Conservation (phyloP, 2,888 invertebrate species). For the Acrobasis repandana region DNA sequence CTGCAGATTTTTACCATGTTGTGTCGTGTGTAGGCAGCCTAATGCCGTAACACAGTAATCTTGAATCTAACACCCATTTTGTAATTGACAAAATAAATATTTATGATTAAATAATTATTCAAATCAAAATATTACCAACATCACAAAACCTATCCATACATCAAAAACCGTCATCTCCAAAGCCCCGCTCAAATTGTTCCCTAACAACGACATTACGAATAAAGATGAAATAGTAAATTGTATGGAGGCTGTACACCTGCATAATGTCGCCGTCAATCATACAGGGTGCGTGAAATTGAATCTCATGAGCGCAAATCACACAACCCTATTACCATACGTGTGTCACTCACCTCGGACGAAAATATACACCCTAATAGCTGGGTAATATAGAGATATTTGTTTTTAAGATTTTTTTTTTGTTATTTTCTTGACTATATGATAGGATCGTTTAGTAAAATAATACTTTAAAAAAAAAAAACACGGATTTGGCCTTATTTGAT, state of each 20-base stretch:
- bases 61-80: too few species aligned
- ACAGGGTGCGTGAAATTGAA: conserved; percentile 74
- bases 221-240: conserved; percentile 68
- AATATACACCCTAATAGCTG: conserved; percentile 21
- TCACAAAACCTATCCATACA: neutral
- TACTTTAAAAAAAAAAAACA: too few species aligned
- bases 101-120: too few species aligned
- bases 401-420: neutral
- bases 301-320: conserved; percentile 78
- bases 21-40: too few species aligned
- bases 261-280: conserved; percentile 76
- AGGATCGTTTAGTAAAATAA: neutral
- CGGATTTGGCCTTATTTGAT: too few species aligned
- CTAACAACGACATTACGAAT: conserved; percentile 48
- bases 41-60: too few species aligned
- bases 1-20: too few species aligned
- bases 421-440: neutral
- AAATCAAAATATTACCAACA: neutral
- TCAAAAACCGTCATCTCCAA: conserved; percentile 1
- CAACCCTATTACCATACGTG: conserved; percentile 60
- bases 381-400: conserved; percentile 1
- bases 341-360: conserved; percentile 25
- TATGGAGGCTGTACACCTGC: conserved; percentile 60
- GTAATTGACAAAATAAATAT: too few species aligned
- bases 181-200: conserved; percentile 14